Conservation (phyloP, 2,797 vertebrate genomes). For the Lagocephalus sceleratus region DNA sequence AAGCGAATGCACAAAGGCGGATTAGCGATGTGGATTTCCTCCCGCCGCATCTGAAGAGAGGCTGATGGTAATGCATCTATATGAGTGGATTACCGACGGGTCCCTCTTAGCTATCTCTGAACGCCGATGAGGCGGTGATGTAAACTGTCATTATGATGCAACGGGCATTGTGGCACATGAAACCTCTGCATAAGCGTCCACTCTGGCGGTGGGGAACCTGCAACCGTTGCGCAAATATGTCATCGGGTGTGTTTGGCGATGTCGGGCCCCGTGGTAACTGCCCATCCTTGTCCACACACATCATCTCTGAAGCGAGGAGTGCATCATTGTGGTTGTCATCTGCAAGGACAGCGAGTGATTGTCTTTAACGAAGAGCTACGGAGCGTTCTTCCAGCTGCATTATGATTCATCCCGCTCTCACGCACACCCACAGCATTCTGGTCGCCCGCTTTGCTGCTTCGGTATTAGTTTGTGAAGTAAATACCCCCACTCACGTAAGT, state of each 20-base stretch:
- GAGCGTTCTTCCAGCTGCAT: conserved; percentile 12
- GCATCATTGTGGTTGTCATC: conserved; percentile 21
- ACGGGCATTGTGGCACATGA: conserved; percentile 13
- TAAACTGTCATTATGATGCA: conserved; percentile 31
- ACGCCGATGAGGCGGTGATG: conserved; percentile 22
- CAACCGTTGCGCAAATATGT: not conserved
- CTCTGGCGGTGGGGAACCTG: conserved; percentile 5
- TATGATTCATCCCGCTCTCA: conserved; percentile 17
- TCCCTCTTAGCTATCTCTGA: conserved; percentile 21
- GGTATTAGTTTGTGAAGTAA: conserved; percentile 27
- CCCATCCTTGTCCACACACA: conserved; percentile 15
- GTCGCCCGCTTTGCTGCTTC: conserved; percentile 18
- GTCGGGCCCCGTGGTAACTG: not conserved
- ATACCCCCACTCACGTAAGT: conserved; percentile 33
- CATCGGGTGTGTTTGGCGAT: not conserved
- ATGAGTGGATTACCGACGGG: conserved; percentile 47
- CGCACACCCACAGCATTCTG: not conserved
- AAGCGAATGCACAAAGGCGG: conserved; percentile 60
- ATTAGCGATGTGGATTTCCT: conserved; percentile 70
- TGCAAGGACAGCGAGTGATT: conserved; percentile 24
- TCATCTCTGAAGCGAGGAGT: conserved; percentile 5
- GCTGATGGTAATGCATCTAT: conserved; percentile 46
- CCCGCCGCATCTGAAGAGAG: conserved; percentile 48
- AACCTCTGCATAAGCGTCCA: conserved; percentile 2
- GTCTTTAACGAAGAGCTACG: conserved; percentile 21